phyloP scores from a whole-genome alignment of 2,113 vertebrate genomes.

The Anarrhichthys ocellatus region DNA sequence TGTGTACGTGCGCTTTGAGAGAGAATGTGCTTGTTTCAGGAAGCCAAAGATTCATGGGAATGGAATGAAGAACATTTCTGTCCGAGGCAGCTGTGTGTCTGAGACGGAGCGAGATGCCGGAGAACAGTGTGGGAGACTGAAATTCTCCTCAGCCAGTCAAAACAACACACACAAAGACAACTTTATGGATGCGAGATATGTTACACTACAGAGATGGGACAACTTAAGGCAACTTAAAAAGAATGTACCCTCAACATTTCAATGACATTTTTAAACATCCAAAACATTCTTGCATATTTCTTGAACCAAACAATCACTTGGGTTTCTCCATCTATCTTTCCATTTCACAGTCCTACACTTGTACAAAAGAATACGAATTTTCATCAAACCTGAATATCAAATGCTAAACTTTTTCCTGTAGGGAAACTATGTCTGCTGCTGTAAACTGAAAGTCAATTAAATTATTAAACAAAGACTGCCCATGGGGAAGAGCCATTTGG shows the following conservation, averaged over 20 bases:
- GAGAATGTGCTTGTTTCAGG: conserved; percentile 8
- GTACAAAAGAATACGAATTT: not conserved
- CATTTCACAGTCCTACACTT: not conserved
- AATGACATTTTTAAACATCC: not conserved
- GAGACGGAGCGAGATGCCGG: not conserved
- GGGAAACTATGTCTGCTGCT: conserved; percentile 4
- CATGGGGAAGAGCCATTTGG: not conserved
- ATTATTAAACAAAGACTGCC: conserved; percentile 21
- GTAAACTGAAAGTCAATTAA: conserved; percentile 19
- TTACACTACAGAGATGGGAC: not conserved
- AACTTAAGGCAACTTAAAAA: not conserved
- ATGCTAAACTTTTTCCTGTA: not conserved
- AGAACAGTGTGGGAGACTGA: conserved; percentile 27
- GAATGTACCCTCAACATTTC: not conserved
- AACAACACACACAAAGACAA: conserved; percentile 23
- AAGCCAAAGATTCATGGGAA: conserved; percentile 42
- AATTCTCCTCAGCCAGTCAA: conserved; percentile 33
- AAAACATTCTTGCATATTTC: not conserved
- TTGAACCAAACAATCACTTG: not conserved
- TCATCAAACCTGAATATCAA: not conserved
- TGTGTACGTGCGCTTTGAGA: not conserved
- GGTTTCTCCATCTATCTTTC: not conserved
- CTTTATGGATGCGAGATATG: not conserved
- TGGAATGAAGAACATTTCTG: conserved; percentile 48
- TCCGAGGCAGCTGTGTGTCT: conserved; percentile 47